These are phyloP conservation scores for Nymphalis c-album DNA, from an alignment of 2,888 invertebrate species.

Conservation along the genomic window DNA sequence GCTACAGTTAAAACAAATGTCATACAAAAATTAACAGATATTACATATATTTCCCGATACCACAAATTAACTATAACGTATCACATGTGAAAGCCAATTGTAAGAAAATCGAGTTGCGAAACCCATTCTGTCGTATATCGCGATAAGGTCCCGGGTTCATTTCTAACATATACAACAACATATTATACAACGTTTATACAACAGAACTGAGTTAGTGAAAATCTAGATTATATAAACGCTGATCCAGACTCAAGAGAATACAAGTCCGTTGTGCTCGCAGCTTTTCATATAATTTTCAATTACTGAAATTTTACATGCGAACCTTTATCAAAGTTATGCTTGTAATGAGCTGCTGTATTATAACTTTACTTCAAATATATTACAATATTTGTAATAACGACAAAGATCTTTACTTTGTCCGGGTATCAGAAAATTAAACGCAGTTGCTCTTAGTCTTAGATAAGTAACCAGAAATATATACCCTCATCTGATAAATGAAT, in stretches of 20 bases:
- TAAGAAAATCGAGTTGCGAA: slow-evolving; percentile 1
- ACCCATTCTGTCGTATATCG: not conserved
- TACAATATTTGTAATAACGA: too few relatives aligned
- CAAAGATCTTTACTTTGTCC: too few relatives aligned
- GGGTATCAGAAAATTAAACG: too few relatives aligned
- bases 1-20: not conserved
- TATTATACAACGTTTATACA: not conserved
- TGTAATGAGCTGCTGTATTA: too few relatives aligned
- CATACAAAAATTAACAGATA: not conserved
- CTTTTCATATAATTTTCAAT: too few relatives aligned
- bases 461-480: too few relatives aligned
- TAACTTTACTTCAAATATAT: too few relatives aligned
- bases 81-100: slow-evolving; percentile 1
- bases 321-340: too few relatives aligned
- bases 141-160: not conserved
- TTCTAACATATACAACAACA: not conserved
- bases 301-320: too few relatives aligned
- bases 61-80: not conserved
- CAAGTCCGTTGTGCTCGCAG: too few relatives aligned
- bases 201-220: not conserved
- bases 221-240: not conserved
- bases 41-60: not conserved
- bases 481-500: too few relatives aligned
- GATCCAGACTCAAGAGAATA: not conserved
- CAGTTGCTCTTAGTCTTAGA: too few relatives aligned